phyloP scores from a whole-genome alignment of 1,140 invertebrate species.

The Notospermus geniculatus region DNA sequence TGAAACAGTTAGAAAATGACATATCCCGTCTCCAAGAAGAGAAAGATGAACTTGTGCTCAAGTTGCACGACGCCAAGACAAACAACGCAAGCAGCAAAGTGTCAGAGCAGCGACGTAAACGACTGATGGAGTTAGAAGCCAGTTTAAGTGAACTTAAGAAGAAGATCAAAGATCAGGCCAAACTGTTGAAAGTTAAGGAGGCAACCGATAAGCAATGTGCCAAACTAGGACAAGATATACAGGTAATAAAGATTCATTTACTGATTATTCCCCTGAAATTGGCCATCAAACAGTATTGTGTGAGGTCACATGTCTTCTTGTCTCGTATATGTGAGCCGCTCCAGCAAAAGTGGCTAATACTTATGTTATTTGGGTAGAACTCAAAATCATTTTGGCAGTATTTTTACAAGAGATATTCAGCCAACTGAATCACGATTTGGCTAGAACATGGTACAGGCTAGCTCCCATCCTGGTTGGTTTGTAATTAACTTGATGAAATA shows the following conservation, averaged over 20 bases:
- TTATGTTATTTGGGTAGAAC: no score
- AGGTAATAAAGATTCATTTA: constrained; percentile 33
- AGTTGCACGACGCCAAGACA: constrained; percentile 62
- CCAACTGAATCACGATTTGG: no score
- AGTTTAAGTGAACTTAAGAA: constrained; percentile 72
- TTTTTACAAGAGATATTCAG: no score
- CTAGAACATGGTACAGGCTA: no score
- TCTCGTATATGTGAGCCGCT: no score
- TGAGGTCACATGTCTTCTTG: no score
- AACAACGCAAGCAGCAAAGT: constrained; percentile 33
- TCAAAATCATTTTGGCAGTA: no score
- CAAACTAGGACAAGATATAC: constrained; percentile 71
- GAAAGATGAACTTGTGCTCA: constrained; percentile 68
- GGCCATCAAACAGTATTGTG: no score
- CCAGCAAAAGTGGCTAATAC: no score
- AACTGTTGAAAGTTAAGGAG: constrained; percentile 77
- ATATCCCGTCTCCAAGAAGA: constrained; percentile 72
- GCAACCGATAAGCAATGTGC: constrained; percentile 76
- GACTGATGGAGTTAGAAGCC: constrained; percentile 74
- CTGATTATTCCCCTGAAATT: no score
- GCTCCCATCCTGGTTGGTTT: background rate
- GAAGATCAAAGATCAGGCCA: constrained; percentile 72
- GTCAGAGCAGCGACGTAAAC: constrained; percentile 68
- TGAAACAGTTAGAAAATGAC: constrained; percentile 70
- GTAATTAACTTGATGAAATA: no score